These are phyloP conservation scores for Imbricaverruca yamaguchii DNA, from an alignment of 2,888 invertebrate genomes.

Conservation along the genomic window DNA sequence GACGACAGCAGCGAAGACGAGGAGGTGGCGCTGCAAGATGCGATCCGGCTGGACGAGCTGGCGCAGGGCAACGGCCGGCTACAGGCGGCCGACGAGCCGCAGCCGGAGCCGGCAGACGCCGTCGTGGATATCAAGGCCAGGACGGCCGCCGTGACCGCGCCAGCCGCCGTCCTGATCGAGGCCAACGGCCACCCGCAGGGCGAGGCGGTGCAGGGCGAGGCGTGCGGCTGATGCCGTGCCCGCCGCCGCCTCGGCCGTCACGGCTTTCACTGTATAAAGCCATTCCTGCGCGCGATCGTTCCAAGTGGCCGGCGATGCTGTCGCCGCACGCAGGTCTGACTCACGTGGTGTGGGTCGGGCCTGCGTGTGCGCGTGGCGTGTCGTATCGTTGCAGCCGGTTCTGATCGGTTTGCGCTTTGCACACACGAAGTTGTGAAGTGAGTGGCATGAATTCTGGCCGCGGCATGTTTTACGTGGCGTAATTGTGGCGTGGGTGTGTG, in stretches of 20 bases:
- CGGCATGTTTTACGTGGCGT: too few species aligned
- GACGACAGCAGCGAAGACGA: not conserved
- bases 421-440: too few species aligned
- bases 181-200: not conserved
- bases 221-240: not conserved
- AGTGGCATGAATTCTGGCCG: too few species aligned
- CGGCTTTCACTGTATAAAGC: not conserved
- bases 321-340: too few species aligned
- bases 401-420: too few species aligned
- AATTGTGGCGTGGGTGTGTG: too few species aligned
- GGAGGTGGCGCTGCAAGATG: not conserved
- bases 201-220: not conserved
- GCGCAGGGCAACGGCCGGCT: conserved; percentile 1
- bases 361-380: not conserved
- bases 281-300: not conserved
- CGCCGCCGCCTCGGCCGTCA: not conserved
- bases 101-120: too few species aligned
- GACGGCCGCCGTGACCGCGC: not conserved
- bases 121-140: too few species aligned
- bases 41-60: not conserved
- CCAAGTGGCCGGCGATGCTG: too few species aligned
- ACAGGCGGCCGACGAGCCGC: not conserved
- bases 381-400: not conserved
- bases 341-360: too few species aligned
- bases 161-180: not conserved